phyloP scores from a whole-genome alignment of 2,797 vertebrate species.

The Astyanax mexicanus region DNA sequence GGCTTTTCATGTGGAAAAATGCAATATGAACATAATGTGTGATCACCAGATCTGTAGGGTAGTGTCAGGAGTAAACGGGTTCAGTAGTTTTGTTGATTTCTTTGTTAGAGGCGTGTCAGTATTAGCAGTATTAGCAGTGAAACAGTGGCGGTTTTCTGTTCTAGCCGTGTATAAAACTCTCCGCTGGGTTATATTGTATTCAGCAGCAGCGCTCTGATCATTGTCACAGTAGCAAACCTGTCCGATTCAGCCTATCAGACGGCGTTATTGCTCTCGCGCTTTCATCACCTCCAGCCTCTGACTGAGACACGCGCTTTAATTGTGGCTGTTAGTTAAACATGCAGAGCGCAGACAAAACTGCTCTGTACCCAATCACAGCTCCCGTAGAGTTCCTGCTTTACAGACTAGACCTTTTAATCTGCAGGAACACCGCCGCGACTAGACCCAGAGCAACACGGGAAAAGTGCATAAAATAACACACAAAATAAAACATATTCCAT shows the following conservation, averaged over 20 bases:
- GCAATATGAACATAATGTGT: too few species aligned
- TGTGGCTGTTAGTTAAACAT: slow-evolving; percentile 25
- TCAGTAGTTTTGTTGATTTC: too few species aligned
- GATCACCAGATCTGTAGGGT: too few species aligned
- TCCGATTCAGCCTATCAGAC: slow-evolving; percentile 6
- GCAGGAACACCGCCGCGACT: slow-evolving; percentile 35
- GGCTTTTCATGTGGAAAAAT: too few species aligned
- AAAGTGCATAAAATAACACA: not conserved
- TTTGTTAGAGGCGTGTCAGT: too few species aligned
- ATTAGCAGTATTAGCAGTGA: not conserved
- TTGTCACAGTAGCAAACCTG: slow-evolving; percentile 11
- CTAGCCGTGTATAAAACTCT: not conserved
- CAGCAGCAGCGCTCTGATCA: not conserved
- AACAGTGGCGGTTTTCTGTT: not conserved
- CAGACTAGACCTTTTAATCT: slow-evolving; percentile 43
- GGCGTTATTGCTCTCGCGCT: not conserved
- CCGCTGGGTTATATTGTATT: slow-evolving; percentile 3
- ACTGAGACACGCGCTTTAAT: slow-evolving; percentile 4
- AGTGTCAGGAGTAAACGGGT: too few species aligned
- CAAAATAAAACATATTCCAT: too few species aligned
- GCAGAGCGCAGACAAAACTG: slow-evolving; percentile 11
- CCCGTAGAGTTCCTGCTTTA: slow-evolving; percentile 25
- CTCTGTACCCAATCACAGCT: not conserved
- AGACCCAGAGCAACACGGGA: too few species aligned
- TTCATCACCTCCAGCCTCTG: slow-evolving; percentile 18